Percentiles rank a stretch among this genome's conserved stretches.
Evolutionary conservation across 1,140 invertebrate species (phyloP).

Genomic region (Aphaenogaster ashmeadi): DNA sequence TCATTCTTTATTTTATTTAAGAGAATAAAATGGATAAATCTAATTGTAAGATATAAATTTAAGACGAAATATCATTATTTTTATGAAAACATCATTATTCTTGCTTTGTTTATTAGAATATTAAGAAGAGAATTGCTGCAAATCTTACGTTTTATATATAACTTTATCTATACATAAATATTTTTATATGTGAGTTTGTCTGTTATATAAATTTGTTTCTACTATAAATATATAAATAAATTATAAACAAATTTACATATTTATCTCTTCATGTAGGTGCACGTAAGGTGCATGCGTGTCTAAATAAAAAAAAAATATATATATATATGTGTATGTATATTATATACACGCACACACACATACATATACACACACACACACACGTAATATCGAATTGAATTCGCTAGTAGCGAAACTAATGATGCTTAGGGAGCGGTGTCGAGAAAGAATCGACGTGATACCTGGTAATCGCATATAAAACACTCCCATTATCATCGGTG

Average conservation of each 20-base stretch:
- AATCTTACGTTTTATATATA: neutral
- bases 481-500: slow-evolving; percentile 84
- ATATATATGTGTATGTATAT: neutral
- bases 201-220: slow-evolving; percentile 7
- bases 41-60: neutral
- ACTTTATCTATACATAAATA: neutral
- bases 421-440: slow-evolving; percentile 83
- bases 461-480: slow-evolving; percentile 86
- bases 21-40: neutral
- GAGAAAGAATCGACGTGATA: slow-evolving; percentile 85
- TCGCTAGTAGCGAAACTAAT: slow-evolving; percentile 73
- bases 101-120: neutral
- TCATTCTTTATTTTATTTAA: neutral
- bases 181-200: neutral
- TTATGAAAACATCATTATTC: neutral
- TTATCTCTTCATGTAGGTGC: neutral
- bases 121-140: neutral
- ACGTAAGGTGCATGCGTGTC: neutral
- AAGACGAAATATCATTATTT: neutral
- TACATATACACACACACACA: neutral
- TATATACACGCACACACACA: no score
- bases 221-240: slow-evolving; percentile 22
- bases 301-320: neutral
- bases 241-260: slow-evolving; percentile 11
- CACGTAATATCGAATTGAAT: slow-evolving; percentile 72